Percentiles rank a stretch among this genome's conserved stretches.
Evolutionary conservation across 1,140 invertebrate genomes (phyloP).

Genomic region (Sminthurides bifidus): DNA sequence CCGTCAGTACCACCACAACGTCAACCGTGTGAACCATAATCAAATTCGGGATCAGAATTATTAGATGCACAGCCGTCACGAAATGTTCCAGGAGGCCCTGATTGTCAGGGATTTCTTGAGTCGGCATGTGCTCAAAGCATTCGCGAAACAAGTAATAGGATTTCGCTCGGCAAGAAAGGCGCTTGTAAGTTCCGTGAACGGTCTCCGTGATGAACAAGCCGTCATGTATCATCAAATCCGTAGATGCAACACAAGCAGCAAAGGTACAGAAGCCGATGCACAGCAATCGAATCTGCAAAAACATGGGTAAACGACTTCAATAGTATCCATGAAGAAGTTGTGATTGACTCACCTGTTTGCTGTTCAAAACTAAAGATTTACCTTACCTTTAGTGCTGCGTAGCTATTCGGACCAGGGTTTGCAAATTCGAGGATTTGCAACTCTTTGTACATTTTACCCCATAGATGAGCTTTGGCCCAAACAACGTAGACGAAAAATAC

Average conservation of each 20-base stretch:
- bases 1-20: conserved; percentile 15
- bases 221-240: conserved; percentile 4
- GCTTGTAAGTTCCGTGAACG: neutral
- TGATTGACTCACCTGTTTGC: neutral
- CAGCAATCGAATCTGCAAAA: conserved; percentile 2
- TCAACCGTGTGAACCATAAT: conserved; percentile 20
- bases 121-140: neutral
- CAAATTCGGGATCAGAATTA: conserved; percentile 12
- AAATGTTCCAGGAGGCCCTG: conserved; percentile 1
- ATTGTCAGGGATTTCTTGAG: neutral
- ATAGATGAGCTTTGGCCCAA: conserved; percentile 12
- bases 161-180: neutral
- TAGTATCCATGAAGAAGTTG: neutral
- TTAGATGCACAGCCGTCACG: conserved; percentile 7
- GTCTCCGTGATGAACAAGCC: conserved; percentile 7
- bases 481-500: conserved; percentile 11
- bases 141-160: conserved; percentile 11
- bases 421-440: conserved; percentile 16
- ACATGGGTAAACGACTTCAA: neutral
- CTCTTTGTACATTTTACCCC: conserved; percentile 1
- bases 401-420: neutral
- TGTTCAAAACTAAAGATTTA: neutral
- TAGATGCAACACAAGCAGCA: conserved; percentile 5
- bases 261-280: conserved; percentile 1
- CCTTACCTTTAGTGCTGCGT: neutral